A percentile compares a stretch with the other conserved stretches of the same genome.
phyloP scores from a whole-genome alignment of 2,888 invertebrate species.

The Oasisia sp. region DNA sequence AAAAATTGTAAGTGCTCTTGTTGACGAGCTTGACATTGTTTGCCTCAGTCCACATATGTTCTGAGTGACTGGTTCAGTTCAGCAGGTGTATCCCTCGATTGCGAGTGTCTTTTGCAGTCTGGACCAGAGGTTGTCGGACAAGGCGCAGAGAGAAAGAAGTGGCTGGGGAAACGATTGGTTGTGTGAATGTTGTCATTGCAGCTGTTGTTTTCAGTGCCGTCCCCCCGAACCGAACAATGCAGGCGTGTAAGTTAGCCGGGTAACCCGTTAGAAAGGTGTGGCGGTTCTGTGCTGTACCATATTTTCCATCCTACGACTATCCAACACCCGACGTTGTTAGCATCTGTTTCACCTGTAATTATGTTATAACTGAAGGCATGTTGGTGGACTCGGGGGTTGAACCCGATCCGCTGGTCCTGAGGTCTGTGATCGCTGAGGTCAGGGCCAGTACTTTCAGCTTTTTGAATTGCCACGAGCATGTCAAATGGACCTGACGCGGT shows the following conservation, averaged over 20 bases:
- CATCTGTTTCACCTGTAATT: not conserved
- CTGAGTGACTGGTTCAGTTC: not conserved
- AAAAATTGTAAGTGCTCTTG: too few relatives aligned
- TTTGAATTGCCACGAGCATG: not conserved
- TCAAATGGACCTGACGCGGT: not conserved
- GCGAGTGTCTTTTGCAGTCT: not conserved
- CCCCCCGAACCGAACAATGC: not conserved
- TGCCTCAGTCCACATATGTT: not conserved
- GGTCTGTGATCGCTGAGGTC: conserved; percentile 5
- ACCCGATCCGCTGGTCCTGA: conserved; percentile 17
- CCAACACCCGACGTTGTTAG: not conserved
- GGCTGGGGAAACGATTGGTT: not conserved
- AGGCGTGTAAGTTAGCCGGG: not conserved
- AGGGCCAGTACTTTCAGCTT: conserved; percentile 12
- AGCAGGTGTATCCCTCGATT: not conserved
- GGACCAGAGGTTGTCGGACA: not conserved
- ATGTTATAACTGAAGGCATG: not conserved
- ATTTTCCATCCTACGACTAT: conserved; percentile 17
- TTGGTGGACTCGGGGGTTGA: not conserved
- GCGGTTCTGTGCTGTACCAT: conserved; percentile 11
- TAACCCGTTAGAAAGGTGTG: not conserved
- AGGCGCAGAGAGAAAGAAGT: not conserved
- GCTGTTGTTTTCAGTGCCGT: not conserved
- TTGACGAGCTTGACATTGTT: too few relatives aligned
- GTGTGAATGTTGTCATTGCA: conserved; percentile 11